Evolutionary conservation across 2,888 invertebrate genomes (phyloP).

Genomic region (Epinotia ramella): DNA sequence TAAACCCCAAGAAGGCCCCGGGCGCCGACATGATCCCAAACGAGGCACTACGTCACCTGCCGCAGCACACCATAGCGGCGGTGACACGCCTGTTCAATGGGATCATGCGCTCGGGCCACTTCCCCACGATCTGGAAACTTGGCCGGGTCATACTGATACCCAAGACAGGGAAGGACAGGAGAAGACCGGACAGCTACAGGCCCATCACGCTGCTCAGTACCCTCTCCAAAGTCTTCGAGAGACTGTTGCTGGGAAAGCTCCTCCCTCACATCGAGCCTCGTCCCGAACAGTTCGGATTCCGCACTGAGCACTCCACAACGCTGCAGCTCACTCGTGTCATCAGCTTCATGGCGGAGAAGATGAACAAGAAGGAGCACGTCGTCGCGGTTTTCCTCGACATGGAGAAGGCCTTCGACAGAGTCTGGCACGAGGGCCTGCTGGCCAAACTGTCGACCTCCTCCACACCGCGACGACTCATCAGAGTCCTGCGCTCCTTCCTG

Average conservation of each 20-base stretch:
- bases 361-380: no score
- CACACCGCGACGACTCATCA: no score
- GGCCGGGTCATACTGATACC: constrained; percentile 47
- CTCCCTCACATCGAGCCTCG: background rate
- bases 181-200: constrained; percentile 45
- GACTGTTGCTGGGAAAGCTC: background rate
- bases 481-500: background rate
- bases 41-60: background rate
- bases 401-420: background rate
- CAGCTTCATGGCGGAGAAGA: background rate
- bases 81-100: constrained; percentile 18
- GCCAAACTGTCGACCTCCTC: no score
- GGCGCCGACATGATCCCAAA: constrained; percentile 24
- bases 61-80: constrained; percentile 10
- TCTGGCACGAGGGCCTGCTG: no score
- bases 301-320: background rate
- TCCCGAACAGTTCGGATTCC: constrained; percentile 1
- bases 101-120: constrained; percentile 37
- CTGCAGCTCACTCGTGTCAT: background rate
- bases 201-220: constrained; percentile 47
- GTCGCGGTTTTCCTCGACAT: background rate
- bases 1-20: constrained; percentile 19
- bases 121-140: constrained; percentile 45
- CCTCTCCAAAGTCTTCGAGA: constrained; percentile 7
- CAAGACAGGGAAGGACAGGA: constrained; percentile 48